Percentiles rank a stretch among this genome's conserved stretches.
Conservation (phyloP, 2,888 invertebrate species). For the Heliconius cydno region DNA sequence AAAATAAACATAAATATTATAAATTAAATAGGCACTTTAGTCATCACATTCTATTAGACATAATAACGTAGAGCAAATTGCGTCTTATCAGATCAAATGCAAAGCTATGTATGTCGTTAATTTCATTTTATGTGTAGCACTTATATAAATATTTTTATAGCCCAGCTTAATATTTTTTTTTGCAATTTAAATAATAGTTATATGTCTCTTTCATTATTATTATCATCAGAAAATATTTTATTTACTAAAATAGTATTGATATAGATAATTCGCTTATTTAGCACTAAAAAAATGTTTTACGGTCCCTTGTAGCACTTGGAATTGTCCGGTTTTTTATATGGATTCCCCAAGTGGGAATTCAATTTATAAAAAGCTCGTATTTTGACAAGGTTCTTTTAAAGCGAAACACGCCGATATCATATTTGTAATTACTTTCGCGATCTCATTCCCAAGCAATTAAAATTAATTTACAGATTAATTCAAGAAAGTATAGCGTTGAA, state of each 20-base stretch:
- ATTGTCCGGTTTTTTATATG: neutral
- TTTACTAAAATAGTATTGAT: too few species aligned
- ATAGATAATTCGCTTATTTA: too few species aligned
- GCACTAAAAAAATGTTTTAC: too few species aligned
- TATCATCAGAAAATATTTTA: too few species aligned
- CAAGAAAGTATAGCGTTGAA: neutral
- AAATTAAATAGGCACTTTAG: neutral
- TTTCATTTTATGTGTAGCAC: neutral
- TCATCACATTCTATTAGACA: neutral
- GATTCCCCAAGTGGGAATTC: neutral
- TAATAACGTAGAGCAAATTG: neutral
- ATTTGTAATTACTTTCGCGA: conserved; percentile 1
- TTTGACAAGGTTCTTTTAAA: neutral
- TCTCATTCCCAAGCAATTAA: conserved; percentile 9
- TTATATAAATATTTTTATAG: neutral
- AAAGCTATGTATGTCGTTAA: neutral
- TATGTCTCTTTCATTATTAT: too few species aligned
- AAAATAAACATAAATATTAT: neutral
- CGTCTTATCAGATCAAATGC: conserved; percentile 9
- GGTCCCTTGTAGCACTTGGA: too few species aligned
- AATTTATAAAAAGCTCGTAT: neutral
- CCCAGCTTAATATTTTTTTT: neutral
- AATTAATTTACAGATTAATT: neutral
- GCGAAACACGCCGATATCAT: neutral
- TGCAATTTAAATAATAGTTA: neutral